Evolutionary conservation across 2,113 vertebrate species (phyloP).

Genomic region (Oreotrochilus melanogaster): DNA sequence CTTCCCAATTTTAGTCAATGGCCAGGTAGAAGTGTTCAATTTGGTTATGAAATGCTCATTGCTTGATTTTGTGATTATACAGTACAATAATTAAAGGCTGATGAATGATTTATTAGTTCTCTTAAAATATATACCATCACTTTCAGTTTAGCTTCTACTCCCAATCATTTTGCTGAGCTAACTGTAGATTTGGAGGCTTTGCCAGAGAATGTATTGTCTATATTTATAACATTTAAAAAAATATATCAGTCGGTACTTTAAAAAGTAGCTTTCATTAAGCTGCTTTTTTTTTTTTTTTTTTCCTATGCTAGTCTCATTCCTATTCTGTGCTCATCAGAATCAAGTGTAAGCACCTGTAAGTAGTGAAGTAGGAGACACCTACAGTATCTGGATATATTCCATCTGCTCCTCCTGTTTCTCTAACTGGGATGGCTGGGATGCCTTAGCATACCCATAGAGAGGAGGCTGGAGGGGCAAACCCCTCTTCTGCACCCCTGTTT

Average conservation of each 20-base stretch:
- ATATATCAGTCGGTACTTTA: not conserved
- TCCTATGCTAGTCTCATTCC: not conserved
- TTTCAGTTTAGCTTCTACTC: slow-evolving; percentile 24
- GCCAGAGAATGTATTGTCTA: not conserved
- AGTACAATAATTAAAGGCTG: slow-evolving; percentile 51
- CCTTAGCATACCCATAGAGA: not conserved
- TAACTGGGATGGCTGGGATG: not conserved
- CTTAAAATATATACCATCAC: slow-evolving; percentile 30
- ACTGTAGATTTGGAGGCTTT: not conserved
- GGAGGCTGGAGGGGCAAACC: not conserved
- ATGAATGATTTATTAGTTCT: slow-evolving; percentile 68
- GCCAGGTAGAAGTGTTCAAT: slow-evolving; percentile 62
- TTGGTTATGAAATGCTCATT: slow-evolving; percentile 47
- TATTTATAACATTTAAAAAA: slow-evolving; percentile 11
- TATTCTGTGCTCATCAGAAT: not conserved
- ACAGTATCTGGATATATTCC: accelerated
- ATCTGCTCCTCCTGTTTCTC: not conserved
- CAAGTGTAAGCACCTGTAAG: not conserved
- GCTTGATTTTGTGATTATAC: slow-evolving; percentile 65
- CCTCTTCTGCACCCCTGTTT: not conserved
- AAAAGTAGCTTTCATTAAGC: slow-evolving; percentile 20
- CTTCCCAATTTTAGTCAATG: slow-evolving; percentile 60
- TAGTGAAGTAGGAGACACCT: not conserved
- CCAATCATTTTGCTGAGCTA: slow-evolving; percentile 37
- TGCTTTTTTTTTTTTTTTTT: slow-evolving; percentile 5